Evolutionary conservation across 2,888 invertebrate genomes (phyloP), one percentile per base, ranked within the genome.

Genomic region (Nomada ruficornis): DNA sequence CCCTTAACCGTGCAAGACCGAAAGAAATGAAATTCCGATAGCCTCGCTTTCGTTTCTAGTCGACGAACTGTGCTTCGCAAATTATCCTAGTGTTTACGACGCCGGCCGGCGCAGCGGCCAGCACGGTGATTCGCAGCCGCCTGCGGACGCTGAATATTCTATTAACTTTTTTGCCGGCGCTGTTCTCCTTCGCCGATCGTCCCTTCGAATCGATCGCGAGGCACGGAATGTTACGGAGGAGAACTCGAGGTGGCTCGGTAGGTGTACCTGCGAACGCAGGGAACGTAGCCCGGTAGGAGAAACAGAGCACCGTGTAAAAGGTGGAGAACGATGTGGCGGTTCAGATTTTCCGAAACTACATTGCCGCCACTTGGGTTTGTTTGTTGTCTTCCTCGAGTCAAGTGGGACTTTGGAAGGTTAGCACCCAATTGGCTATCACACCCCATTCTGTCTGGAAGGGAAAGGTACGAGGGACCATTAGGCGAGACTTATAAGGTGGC

Each of bases 341-440:
- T 36, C 9, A 36, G 36, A 36, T 36, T 36, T 36, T 36, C 36
- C n/a, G 54, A 54, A 68, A 59, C 47, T 52, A n/a, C 23, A 23
- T 23, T 18, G 70, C 54, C 13, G 70, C 67, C 50, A 50, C 50
- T 47, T 23, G 18, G 73, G 84, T 88, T 89, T 90, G 90, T 90
- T 91, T 91, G 90, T 86, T 83, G 86, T 89, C 80, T 81, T 82
- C 64, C 4, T 52, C 79, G 88, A 90, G 91, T 91, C 91, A 91
- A 91, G 91, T 91, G 91, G 89, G 82, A 77, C 83, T 87, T 83
- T 89, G 84, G 85, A 86, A 85, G 88, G 88, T 90, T 89, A 91
- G 88, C 88, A 86, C 88, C 88, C 89, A 91, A 90, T 90, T 90
- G 91, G 87, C 88, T 84, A 84, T 88, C 85, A 87, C 87, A 86